Evolutionary conservation across 2,888 invertebrate species (phyloP).

Genomic region (Apamea anceps): DNA sequence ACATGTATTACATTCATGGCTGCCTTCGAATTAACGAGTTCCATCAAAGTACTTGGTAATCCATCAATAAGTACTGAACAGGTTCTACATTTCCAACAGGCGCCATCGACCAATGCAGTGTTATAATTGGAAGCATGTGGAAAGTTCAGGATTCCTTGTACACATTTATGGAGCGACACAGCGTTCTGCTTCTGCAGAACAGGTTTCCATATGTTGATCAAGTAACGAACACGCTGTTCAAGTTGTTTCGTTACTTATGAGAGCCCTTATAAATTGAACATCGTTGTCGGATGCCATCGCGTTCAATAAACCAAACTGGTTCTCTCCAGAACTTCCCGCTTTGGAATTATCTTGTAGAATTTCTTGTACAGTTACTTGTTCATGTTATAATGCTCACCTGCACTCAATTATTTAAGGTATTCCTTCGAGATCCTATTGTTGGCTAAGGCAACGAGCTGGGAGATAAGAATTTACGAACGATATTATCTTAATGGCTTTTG

Average conservation of each 20-base stretch:
- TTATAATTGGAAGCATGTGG: constrained; percentile 75
- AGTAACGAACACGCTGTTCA: constrained; percentile 66
- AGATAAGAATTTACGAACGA: constrained; percentile 47
- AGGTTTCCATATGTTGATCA: constrained; percentile 75
- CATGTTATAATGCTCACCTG: constrained; percentile 60
- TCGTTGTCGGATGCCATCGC: constrained; percentile 83
- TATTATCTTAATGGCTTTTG: constrained; percentile 50
- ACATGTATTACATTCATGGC: constrained; percentile 72
- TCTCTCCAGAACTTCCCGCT: constrained; percentile 84
- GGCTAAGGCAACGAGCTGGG: constrained; percentile 24
- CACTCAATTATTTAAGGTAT: constrained; percentile 62
- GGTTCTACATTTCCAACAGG: constrained; percentile 47
- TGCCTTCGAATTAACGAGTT: constrained; percentile 50
- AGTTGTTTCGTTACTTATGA: constrained; percentile 67
- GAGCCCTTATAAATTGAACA: constrained; percentile 83
- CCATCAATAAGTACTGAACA: constrained; percentile 53
- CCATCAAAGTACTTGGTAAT: constrained; percentile 36
- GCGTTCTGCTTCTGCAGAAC: constrained; percentile 68
- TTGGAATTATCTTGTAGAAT: constrained; percentile 85
- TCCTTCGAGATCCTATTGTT: constrained; percentile 44
- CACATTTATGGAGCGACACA: constrained; percentile 73
- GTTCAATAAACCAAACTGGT: constrained; percentile 86
- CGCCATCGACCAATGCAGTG: constrained; percentile 49
- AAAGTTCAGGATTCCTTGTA: constrained; percentile 76
- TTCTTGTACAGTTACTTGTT: constrained; percentile 82